Conservation (phyloP, 2,888 invertebrate species). For the Drosophila kambysellisi region DNA sequence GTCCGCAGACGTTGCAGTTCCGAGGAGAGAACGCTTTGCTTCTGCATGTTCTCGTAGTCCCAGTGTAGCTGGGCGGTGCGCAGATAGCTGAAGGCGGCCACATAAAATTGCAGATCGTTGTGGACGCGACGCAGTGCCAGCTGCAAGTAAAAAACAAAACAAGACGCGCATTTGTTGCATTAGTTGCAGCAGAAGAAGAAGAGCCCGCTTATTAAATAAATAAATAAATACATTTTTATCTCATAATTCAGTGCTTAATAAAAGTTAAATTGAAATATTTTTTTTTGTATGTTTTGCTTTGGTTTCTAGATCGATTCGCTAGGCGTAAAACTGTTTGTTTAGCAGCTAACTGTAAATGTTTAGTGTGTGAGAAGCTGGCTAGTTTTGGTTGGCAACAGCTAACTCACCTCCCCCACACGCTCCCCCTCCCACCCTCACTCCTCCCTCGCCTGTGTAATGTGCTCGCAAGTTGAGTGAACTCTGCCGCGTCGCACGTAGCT, state of each 20-base stretch:
- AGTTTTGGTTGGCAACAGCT: conserved; percentile 3
- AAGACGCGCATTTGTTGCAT: not conserved
- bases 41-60: conserved; percentile 56
- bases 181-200: conserved; percentile 2
- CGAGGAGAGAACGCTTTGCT: conserved; percentile 50
- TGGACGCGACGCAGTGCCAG: conserved; percentile 75
- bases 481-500: conserved; percentile 13
- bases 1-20: conserved; percentile 62
- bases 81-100: conserved; percentile 78
- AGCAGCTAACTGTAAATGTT: conserved; percentile 10
- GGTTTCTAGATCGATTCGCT: not conserved
- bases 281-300: not conserved
- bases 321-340: not conserved
- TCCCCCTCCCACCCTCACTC: not conserved
- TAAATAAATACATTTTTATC: not conserved
- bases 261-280: not conserved
- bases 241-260: not conserved
- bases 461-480: conserved; percentile 61
- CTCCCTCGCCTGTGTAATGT: not conserved
- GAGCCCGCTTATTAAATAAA: not conserved
- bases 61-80: conserved; percentile 68
- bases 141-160: conserved; percentile 52
- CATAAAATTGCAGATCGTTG: conserved; percentile 77
- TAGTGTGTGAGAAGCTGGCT: conserved; percentile 4
- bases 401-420: not conserved